These are phyloP conservation scores for Epiblema foenella DNA, from an alignment of 2,888 invertebrate species.

Conservation along the genomic window DNA sequence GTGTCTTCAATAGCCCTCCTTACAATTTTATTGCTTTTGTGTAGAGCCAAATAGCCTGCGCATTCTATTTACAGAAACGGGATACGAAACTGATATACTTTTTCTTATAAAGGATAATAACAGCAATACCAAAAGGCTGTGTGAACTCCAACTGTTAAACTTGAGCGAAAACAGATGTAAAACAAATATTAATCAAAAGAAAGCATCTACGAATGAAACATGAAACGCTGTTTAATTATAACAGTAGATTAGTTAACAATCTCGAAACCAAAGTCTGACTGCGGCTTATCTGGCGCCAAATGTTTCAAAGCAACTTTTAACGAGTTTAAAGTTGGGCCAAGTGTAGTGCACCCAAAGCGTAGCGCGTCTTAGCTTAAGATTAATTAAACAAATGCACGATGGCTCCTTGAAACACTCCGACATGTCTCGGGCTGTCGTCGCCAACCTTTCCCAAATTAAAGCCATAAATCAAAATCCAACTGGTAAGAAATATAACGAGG, in stretches of 20 bases:
- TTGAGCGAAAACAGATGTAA: constrained; percentile 41
- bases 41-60: constrained; percentile 32
- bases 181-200: constrained; percentile 49
- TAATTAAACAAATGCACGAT: constrained; percentile 85
- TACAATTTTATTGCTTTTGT: constrained; percentile 64
- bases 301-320: constrained; percentile 84
- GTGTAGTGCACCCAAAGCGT: constrained; percentile 79
- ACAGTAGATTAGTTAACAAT: constrained; percentile 82
- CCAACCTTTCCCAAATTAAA: constrained; percentile 84
- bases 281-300: constrained; percentile 85
- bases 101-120: constrained; percentile 24
- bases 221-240: constrained; percentile 79
- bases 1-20: constrained; percentile 68
- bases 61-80: constrained; percentile 28
- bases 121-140: constrained; percentile 23
- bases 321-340: constrained; percentile 83
- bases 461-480: constrained; percentile 82
- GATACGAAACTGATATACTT: constrained; percentile 13
- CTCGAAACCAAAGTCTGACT: constrained; percentile 77
- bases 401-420: constrained; percentile 84
- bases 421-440: constrained; percentile 84
- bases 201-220: constrained; percentile 59
- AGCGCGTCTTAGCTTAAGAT: constrained; percentile 79
- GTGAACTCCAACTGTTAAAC: constrained; percentile 22
- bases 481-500: constrained; percentile 80